Evolutionary conservation across 1,140 invertebrate genomes (phyloP).

Genomic region (Cotesia typhae): DNA sequence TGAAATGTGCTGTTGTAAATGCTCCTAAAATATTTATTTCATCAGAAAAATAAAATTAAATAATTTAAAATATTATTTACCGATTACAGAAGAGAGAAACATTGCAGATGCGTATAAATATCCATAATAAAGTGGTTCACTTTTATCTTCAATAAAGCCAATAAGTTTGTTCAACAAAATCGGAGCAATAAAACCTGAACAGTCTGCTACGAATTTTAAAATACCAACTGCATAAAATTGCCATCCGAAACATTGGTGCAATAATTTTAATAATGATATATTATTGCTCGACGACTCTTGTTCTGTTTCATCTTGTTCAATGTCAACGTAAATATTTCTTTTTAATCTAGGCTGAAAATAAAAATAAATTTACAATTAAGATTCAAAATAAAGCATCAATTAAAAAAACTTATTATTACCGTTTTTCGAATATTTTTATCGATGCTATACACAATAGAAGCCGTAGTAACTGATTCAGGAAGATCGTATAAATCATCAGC

Average conservation of each 20-base stretch:
- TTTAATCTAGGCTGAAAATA: slow-evolving; percentile 38
- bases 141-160: slow-evolving; percentile 79
- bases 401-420: slow-evolving; percentile 52
- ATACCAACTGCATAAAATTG: slow-evolving; percentile 91
- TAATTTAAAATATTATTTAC: slow-evolving; percentile 56
- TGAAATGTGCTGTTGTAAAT: slow-evolving; percentile 87
- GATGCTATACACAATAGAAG: slow-evolving; percentile 69
- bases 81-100: slow-evolving; percentile 72
- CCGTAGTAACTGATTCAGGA: slow-evolving; percentile 75
- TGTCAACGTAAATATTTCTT: slow-evolving; percentile 25
- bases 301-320: slow-evolving; percentile 41
- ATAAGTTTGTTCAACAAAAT: slow-evolving; percentile 87
- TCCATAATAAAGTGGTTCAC: slow-evolving; percentile 73
- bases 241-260: slow-evolving; percentile 85
- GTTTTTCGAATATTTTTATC: slow-evolving; percentile 56
- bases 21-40: slow-evolving; percentile 67
- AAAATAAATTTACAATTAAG: not conserved
- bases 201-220: slow-evolving; percentile 85
- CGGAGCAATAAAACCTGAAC: slow-evolving; percentile 86
- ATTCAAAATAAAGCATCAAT: slow-evolving; percentile 37
- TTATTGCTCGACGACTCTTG: slow-evolving; percentile 55
- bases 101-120: slow-evolving; percentile 84
- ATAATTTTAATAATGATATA: slow-evolving; percentile 73
- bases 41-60: slow-evolving; percentile 26
- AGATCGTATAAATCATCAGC: slow-evolving; percentile 88